These are phyloP conservation scores for Eurois occulta DNA, from an alignment of 2,888 invertebrate genomes.

Conservation along the genomic window DNA sequence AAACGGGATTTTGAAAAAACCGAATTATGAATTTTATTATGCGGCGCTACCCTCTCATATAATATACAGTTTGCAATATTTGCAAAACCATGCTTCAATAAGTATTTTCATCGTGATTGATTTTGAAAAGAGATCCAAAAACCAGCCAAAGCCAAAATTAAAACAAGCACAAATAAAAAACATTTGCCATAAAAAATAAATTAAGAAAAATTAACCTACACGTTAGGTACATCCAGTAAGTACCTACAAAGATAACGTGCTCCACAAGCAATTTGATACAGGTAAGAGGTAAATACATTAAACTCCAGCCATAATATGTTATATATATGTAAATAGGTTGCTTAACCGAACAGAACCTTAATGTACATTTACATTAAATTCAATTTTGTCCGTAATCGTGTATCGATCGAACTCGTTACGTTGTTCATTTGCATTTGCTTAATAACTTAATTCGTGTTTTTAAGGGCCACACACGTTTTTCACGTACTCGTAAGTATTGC, in stretches of 20 bases:
- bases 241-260: constrained; percentile 15
- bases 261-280: constrained; percentile 37
- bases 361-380: constrained; percentile 48
- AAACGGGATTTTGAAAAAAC: too few species aligned
- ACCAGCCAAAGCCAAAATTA: not conserved
- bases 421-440: constrained; percentile 55
- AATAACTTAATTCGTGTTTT: constrained; percentile 53
- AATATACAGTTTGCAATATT: not conserved
- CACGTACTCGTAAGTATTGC: not conserved
- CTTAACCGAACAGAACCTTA: constrained; percentile 47
- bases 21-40: too few species aligned
- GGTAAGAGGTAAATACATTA: constrained; percentile 32
- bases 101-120: not conserved
- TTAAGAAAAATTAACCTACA: not conserved
- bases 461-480: constrained; percentile 38
- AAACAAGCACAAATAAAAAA: not conserved
- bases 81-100: not conserved
- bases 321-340: constrained; percentile 61
- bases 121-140: not conserved
- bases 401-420: constrained; percentile 44
- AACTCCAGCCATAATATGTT: constrained; percentile 43
- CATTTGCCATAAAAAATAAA: not conserved
- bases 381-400: constrained; percentile 43
- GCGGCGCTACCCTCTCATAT: too few species aligned
- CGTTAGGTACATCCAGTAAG: not conserved